A percentile compares a stretch with the other conserved stretches of the same genome.
phyloP scores from a whole-genome alignment of 2,888 invertebrate species.

The Neoitamus cyanurus region DNA sequence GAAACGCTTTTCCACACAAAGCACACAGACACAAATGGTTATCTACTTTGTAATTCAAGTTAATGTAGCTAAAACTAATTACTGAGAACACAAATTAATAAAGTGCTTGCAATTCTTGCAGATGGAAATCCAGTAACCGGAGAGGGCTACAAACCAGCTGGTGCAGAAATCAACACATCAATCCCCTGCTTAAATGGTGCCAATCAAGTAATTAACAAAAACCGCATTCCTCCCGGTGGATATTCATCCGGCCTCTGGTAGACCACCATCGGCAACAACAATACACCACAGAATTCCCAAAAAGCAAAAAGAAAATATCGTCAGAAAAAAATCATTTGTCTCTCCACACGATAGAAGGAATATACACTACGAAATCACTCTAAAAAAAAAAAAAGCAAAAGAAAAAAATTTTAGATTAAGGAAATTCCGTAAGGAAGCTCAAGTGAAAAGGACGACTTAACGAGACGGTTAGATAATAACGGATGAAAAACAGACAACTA shows the following conservation, averaged over 20 bases:
- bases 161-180: constrained; percentile 61
- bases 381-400: background rate
- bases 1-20: background rate
- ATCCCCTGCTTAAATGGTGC: constrained; percentile 61
- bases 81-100: background rate
- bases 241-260: constrained; percentile 67
- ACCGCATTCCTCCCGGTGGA: constrained; percentile 67
- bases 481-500: constrained; percentile 3
- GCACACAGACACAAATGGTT: background rate
- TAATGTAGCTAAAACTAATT: background rate
- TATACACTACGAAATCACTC: constrained; percentile 8
- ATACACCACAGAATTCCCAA: background rate
- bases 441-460: background rate
- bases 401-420: background rate
- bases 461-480: background rate
- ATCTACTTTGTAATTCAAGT: background rate
- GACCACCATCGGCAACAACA: constrained; percentile 54
- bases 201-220: constrained; percentile 66
- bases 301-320: background rate
- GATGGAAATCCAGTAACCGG: constrained; percentile 71
- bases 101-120: constrained; percentile 54
- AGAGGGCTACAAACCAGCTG: constrained; percentile 67
- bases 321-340: constrained; percentile 12
- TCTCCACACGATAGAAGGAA: background rate
- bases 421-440: background rate